Evolutionary conservation across 2,113 vertebrate genomes (phyloP).

Genomic region (Sinocyclocheilus grahami): DNA sequence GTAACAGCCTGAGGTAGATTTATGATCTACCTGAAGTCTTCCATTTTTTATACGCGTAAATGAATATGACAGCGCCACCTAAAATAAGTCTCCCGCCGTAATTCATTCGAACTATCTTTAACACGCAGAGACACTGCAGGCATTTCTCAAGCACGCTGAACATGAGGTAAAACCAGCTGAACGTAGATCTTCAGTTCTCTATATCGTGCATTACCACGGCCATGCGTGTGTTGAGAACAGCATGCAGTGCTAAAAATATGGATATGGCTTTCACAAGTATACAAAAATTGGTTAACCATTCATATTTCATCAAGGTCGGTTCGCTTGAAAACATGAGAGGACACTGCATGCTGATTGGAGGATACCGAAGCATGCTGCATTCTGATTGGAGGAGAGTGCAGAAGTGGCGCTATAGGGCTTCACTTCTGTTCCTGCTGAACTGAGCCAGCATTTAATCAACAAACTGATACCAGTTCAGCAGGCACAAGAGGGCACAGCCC

Average conservation of each 20-base stretch:
- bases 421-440: constrained; percentile 87
- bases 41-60: constrained; percentile 49
- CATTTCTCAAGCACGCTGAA: background rate
- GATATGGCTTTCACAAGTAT: constrained; percentile 51
- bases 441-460: constrained; percentile 79
- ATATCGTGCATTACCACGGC: background rate
- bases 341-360: background rate
- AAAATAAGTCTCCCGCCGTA: constrained; percentile 51
- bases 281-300: constrained; percentile 61
- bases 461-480: constrained; percentile 87
- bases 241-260: constrained; percentile 58
- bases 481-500: constrained; percentile 79
- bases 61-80: constrained; percentile 45
- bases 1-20: constrained; percentile 34
- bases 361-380: background rate
- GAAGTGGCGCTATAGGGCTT: constrained; percentile 58
- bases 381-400: constrained; percentile 36
- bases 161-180: background rate
- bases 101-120: constrained; percentile 44
- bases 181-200: background rate
- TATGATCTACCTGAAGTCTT: constrained; percentile 44
- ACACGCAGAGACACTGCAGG: constrained; percentile 5
- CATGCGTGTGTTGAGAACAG: constrained; percentile 55
- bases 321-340: background rate
- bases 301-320: constrained; percentile 57